Base-by-base conservation (phyloP, 2,888 invertebrate species). In the Bhutanitis thaidina region DNA sequence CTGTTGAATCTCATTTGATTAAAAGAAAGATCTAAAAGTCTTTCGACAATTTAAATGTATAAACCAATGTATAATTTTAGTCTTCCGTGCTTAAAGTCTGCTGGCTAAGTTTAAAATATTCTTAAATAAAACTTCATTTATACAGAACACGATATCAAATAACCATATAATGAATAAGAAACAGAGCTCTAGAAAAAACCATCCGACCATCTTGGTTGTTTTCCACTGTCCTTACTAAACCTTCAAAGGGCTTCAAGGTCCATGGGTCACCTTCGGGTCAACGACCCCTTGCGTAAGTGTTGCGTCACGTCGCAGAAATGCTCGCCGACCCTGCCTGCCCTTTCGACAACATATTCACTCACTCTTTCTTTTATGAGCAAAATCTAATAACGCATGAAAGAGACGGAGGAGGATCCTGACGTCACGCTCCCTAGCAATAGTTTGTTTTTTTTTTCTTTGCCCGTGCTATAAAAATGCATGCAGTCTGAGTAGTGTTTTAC, bases 261-360 rank as follows among this genome's bases (percentile, higher is more conserved):
- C 60, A 61, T 61, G 70, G 72, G 69, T 70, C 70, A 70, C 70
- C 72, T 69, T 71, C 54, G 45, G 69, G 66, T 67, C 67, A 73
- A 65, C 62, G 75, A 68, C 70, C 79, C 70, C 75, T 81, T 80
- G 71, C 77, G 66, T 72, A 77, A 79, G 71, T 58, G 64, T 81
- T 77, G 78, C 81, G 77, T 80, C 82, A 80, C 60, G 65, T 58
- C 54, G 63, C 74, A 74, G 74, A 72, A 69, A 78, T 77, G 77
- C 71, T 61, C 56, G 54, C 52, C 54, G 54, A 52, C n/a, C n/a
- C n/a, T n/a, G n/a, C 52, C 58, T 58, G 59, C 57, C 58, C 65
- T 62, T 59, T 61, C 59, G 55, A 55, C 62, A 40, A 43, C 56
- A 56, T 54, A 45, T 55, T 51, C 43, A n/a, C 40, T 7, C 40